These are phyloP conservation scores for Tetramorium alpestre DNA, from an alignment of 1,140 invertebrate species.

Conservation along the genomic window DNA sequence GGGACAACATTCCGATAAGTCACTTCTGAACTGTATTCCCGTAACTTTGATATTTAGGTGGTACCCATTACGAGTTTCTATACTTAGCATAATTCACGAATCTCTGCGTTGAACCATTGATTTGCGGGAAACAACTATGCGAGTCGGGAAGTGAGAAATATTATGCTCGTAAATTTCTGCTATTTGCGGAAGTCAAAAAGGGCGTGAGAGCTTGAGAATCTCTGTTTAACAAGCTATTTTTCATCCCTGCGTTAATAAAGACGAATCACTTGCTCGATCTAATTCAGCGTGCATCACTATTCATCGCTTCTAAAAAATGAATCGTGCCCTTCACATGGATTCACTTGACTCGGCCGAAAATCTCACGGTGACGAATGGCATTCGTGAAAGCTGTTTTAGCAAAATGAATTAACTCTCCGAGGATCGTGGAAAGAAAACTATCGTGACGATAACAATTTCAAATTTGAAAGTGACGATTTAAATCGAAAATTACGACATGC, in stretches of 20 bases:
- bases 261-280: constrained; percentile 6
- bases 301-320: constrained; percentile 1
- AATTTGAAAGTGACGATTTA: not conserved
- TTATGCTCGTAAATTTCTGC: not conserved
- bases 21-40: not conserved
- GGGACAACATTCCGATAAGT: not conserved
- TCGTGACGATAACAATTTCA: not conserved
- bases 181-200: not conserved
- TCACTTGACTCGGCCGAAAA: not conserved
- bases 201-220: not conserved
- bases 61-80: not conserved
- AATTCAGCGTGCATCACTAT: not conserved
- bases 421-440: not conserved
- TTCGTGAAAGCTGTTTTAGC: not conserved
- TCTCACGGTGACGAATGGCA: not conserved
- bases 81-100: constrained; percentile 2
- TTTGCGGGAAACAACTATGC: constrained; percentile 17
- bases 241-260: constrained; percentile 26
- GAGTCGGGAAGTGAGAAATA: not conserved
- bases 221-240: constrained; percentile 17
- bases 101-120: constrained; percentile 6
- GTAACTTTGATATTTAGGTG: not conserved
- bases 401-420: not conserved
- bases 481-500: not conserved
- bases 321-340: not conserved